Evolutionary conservation across 2,888 invertebrate species (phyloP).

Genomic region (Venusia cambrica): DNA sequence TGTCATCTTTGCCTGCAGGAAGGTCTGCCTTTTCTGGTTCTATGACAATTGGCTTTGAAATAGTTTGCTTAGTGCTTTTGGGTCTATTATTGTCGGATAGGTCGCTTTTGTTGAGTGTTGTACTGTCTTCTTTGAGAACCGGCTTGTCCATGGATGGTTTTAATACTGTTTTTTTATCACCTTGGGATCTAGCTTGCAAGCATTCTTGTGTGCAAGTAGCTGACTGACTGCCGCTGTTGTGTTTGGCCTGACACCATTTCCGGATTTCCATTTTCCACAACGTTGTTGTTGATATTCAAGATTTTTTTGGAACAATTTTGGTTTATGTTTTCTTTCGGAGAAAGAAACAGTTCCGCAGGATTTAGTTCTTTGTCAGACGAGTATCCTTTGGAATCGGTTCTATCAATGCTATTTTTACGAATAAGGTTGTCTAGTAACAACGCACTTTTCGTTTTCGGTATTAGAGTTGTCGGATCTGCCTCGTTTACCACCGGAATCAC

Average conservation of each 20-base stretch:
- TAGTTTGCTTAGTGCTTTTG: slow-evolving; percentile 29
- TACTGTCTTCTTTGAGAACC: slow-evolving; percentile 45
- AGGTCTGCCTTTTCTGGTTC: slow-evolving; percentile 34
- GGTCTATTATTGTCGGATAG: slow-evolving; percentile 33
- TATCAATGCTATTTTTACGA: slow-evolving; percentile 81
- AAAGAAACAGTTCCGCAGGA: slow-evolving; percentile 71
- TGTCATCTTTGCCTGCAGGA: slow-evolving; percentile 31
- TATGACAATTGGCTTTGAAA: slow-evolving; percentile 15
- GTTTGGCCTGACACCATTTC: slow-evolving; percentile 57
- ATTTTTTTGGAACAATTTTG: slow-evolving; percentile 65
- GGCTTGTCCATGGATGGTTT: slow-evolving; percentile 55
- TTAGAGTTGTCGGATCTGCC: slow-evolving; percentile 39
- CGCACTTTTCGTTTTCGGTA: slow-evolving; percentile 72
- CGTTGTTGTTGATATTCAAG: slow-evolving; percentile 73
- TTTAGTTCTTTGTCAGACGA: slow-evolving; percentile 61
- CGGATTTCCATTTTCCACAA: slow-evolving; percentile 58
- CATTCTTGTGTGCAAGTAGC: slow-evolving; percentile 57
- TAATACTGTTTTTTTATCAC: slow-evolving; percentile 70
- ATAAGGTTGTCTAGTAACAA: slow-evolving; percentile 78
- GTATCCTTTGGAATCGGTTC: slow-evolving; percentile 60
- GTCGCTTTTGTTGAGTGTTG: slow-evolving; percentile 36
- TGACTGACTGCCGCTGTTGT: slow-evolving; percentile 67
- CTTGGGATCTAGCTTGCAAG: slow-evolving; percentile 66
- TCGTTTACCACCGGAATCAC: slow-evolving; percentile 43
- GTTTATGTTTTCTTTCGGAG: slow-evolving; percentile 57